Evolutionary conservation across 2,113 vertebrate genomes (phyloP).

Genomic region (Colinus virginianus): DNA sequence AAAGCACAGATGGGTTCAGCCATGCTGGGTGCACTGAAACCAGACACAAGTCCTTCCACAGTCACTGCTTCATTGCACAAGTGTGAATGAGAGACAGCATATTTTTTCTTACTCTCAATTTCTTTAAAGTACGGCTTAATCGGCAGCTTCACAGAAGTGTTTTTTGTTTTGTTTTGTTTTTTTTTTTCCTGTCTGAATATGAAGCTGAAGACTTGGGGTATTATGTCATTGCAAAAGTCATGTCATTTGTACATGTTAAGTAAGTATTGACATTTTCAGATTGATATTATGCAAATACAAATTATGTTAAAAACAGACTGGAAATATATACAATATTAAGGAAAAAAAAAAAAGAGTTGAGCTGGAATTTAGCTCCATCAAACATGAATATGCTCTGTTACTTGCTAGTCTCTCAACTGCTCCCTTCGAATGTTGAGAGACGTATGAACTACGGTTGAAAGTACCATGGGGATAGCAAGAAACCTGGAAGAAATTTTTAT

Average conservation of each 20-base stretch:
- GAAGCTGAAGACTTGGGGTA: conserved; percentile 2
- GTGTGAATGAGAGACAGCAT: neutral
- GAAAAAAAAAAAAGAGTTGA: neutral
- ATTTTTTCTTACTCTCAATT: conserved; percentile 26
- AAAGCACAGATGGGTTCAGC: conserved; percentile 1
- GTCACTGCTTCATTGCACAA: neutral
- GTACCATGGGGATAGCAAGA: neutral
- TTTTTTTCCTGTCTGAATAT: conserved; percentile 32
- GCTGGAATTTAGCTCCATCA: neutral
- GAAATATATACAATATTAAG: neutral
- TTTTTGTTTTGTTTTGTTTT: neutral
- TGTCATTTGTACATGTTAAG: neutral
- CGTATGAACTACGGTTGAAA: neutral
- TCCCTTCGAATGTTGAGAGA: neutral
- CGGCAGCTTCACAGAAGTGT: conserved; percentile 31
- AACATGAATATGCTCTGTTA: neutral
- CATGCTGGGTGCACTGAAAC: neutral
- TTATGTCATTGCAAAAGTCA: neutral
- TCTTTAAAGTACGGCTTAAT: conserved; percentile 44
- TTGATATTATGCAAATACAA: neutral
- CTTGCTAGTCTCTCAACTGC: neutral
- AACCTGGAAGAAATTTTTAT: neutral
- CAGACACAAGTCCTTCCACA: neutral
- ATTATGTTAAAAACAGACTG: neutral
- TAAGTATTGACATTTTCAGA: neutral